Evolutionary conservation across 2,113 vertebrate genomes (phyloP).

Genomic region (Onychostoma macrolepis): DNA sequence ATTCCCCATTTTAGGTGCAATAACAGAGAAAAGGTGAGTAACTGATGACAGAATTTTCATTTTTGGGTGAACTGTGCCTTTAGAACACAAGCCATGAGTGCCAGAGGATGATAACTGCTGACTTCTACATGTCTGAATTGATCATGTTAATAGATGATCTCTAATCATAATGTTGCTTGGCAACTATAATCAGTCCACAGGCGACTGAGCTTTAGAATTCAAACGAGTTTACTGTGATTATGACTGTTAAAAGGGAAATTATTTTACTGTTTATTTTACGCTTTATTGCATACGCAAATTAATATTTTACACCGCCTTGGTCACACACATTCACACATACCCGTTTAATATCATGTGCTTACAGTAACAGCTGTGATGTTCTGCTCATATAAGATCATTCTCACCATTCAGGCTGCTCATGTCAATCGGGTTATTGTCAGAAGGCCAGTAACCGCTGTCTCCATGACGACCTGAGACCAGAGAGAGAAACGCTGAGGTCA

Average conservation of each 20-base stretch:
- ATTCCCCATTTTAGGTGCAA: no score
- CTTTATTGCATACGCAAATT: background rate
- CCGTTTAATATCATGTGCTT: no score
- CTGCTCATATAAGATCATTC: no score
- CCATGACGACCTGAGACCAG: slow-evolving; percentile 85
- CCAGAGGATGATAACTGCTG: background rate
- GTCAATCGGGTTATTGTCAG: slow-evolving; percentile 89
- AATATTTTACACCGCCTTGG: background rate
- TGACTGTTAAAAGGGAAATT: slow-evolving; percentile 2
- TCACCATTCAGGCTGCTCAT: slow-evolving; percentile 91
- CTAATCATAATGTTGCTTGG: background rate
- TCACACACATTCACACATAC: background rate
- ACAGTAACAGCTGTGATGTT: no score
- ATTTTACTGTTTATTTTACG: background rate
- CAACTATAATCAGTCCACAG: background rate
- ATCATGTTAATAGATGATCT: background rate
- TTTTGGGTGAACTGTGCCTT: background rate
- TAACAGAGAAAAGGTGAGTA: no score
- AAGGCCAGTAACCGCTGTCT: slow-evolving; percentile 88
- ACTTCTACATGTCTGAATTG: background rate
- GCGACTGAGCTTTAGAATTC: background rate
- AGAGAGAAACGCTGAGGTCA: slow-evolving; percentile 26
- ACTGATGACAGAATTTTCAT: no score
- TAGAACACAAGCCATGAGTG: background rate
- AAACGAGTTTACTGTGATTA: background rate